Evolutionary conservation across 2,113 vertebrate genomes (phyloP).

Genomic region (Anarhynchus alexandrinus): DNA sequence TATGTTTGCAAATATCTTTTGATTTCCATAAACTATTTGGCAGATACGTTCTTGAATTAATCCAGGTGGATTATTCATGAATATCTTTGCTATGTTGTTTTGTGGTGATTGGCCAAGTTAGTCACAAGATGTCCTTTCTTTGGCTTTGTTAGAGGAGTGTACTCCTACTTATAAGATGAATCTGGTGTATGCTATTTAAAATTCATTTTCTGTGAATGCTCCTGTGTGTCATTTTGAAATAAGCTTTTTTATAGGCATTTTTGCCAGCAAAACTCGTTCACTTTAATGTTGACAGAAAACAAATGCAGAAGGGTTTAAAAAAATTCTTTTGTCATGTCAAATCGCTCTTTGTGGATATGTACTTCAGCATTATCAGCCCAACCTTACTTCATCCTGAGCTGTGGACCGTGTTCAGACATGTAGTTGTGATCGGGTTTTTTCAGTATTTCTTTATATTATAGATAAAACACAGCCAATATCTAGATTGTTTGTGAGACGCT

Average conservation of each 20-base stretch:
- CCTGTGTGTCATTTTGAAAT: neutral
- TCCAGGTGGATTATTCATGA: neutral
- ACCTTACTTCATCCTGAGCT: neutral
- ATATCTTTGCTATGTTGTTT: neutral
- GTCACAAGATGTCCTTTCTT: neutral
- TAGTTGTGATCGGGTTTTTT: neutral
- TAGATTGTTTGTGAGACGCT: neutral
- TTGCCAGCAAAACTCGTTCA: neutral
- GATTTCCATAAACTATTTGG: neutral
- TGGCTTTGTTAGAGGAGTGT: neutral
- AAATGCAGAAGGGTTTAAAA: neutral
- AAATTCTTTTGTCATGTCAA: neutral
- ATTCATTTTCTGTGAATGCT: neutral
- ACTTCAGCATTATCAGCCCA: neutral
- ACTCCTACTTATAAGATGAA: neutral
- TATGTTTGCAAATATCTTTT: neutral
- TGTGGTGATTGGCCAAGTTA: neutral
- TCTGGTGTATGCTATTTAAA: neutral
- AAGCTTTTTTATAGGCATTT: neutral
- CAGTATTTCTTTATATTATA: neutral
- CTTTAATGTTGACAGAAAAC: neutral
- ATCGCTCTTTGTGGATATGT: neutral
- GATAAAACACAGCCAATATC: neutral
- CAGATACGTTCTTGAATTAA: neutral
- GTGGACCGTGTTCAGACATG: neutral